These are phyloP conservation scores for Crocuta crocuta DNA, from an alignment of 2,113 vertebrate genomes.

Conservation along the genomic window DNA sequence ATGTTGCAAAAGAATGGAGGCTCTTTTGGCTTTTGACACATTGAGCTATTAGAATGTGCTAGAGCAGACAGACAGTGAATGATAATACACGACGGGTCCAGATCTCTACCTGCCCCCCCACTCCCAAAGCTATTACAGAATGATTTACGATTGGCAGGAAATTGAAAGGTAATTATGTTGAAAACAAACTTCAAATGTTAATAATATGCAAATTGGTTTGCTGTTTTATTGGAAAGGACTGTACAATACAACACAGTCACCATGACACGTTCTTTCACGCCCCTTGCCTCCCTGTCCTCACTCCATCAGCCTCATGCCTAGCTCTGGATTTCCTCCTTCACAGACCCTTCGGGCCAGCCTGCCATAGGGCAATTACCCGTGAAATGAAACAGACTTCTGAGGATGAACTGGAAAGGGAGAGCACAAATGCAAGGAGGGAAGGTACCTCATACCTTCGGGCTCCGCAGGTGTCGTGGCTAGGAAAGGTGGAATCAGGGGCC, in stretches of 20 bases:
- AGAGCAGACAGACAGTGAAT: not conserved
- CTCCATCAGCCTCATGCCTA: not conserved
- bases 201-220: conserved; percentile 15
- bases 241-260: not conserved
- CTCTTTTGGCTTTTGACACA: not conserved
- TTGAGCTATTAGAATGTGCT: not conserved
- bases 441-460: not conserved
- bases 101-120: rapidly evolving
- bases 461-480: not conserved
- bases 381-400: not conserved
- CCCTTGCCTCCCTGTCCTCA: rapidly evolving
- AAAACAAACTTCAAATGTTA: conserved; percentile 35
- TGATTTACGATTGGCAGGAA: conserved; percentile 11
- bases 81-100: not conserved
- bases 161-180: conserved; percentile 1
- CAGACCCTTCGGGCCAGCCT: not conserved
- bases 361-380: not conserved
- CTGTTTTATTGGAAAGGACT: not conserved
- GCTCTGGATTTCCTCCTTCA: not conserved
- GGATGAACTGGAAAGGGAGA: not conserved
- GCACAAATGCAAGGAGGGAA: not conserved
- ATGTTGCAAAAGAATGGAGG: not conserved
- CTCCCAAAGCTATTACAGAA: not conserved
- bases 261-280: not conserved
- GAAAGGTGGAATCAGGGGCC: not conserved